Percentiles rank a stretch among this genome's conserved stretches.
Conservation (phyloP, 2,888 invertebrate species). For the Axea sp. region DNA sequence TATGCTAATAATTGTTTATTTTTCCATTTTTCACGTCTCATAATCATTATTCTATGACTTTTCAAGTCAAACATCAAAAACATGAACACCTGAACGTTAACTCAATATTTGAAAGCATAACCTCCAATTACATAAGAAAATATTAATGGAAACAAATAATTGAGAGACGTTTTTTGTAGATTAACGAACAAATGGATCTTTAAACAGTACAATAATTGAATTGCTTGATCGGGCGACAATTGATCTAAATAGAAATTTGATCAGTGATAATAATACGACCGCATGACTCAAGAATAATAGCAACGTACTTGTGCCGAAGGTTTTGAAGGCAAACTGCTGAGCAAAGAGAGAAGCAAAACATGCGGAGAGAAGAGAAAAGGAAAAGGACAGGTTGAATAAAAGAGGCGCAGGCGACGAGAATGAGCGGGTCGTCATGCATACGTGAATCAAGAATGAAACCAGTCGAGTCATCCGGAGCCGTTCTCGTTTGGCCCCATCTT, state of each 20-base stretch:
- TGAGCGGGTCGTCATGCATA: conserved; percentile 63
- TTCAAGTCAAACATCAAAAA: no score
- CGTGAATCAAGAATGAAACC: conserved; percentile 70
- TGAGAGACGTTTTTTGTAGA: no score
- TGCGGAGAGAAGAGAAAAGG: conserved; percentile 41
- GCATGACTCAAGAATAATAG: conserved; percentile 55
- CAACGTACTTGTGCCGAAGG: conserved; percentile 38
- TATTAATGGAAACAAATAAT: no score
- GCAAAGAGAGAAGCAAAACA: conserved; percentile 33
- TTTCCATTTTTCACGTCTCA: no score
- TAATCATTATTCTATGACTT: no score
- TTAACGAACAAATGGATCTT: conserved; percentile 25
- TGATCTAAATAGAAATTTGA: conserved; percentile 57
- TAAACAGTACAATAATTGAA: conserved; percentile 47
- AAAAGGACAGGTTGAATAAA: conserved; percentile 40
- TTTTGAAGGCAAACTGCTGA: conserved; percentile 5
- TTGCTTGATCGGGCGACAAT: conserved; percentile 46
- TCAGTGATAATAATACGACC: conserved; percentile 47
- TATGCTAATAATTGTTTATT: no score
- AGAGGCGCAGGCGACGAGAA: conserved; percentile 59
- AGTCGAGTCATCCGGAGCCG: conserved; percentile 77
- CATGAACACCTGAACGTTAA: no score
- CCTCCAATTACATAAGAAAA: no score
- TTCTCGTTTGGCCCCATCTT: conserved; percentile 67
- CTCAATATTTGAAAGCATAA: no score